Conservation (phyloP, 2,888 invertebrate species). For the Drosophila prolongata region DNA sequence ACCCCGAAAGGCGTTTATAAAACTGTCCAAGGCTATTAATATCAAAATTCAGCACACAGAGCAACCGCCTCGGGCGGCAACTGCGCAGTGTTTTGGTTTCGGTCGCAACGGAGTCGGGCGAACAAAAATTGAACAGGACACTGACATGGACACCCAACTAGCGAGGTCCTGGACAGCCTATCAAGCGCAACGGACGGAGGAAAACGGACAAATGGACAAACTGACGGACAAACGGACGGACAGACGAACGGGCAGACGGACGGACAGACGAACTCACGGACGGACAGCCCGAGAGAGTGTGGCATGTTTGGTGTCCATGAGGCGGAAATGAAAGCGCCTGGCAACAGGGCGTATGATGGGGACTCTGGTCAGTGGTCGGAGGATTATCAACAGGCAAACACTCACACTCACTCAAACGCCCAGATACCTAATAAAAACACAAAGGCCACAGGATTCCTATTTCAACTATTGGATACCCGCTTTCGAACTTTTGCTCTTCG, state of each 20-base stretch:
- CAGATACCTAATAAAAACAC: slow-evolving; percentile 21
- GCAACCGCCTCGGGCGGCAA: slow-evolving; percentile 38
- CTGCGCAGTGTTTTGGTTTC: slow-evolving; percentile 62
- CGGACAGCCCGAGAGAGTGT: slow-evolving; percentile 38
- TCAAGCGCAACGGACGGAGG: slow-evolving; percentile 31
- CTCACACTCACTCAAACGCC: slow-evolving; percentile 12
- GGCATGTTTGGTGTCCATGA: slow-evolving; percentile 80
- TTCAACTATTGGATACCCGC: slow-evolving; percentile 12
- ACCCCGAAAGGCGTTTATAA: slow-evolving; percentile 81
- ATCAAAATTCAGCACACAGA: slow-evolving; percentile 76
- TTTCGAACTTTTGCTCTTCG: background rate
- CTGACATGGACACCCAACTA: slow-evolving; percentile 44
- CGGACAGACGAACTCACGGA: slow-evolving; percentile 2
- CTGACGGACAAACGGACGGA: background rate
- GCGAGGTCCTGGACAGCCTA: slow-evolving; percentile 45
- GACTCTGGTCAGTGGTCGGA: slow-evolving; percentile 48
- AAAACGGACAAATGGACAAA: no score
- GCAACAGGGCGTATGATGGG: slow-evolving; percentile 47
- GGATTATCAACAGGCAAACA: slow-evolving; percentile 75
- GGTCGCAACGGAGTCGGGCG: slow-evolving; percentile 16
- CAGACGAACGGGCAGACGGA: background rate
- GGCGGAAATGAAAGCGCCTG: slow-evolving; percentile 76
- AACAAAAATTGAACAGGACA: slow-evolving; percentile 38
- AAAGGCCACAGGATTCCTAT: slow-evolving; percentile 12
- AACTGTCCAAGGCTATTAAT: slow-evolving; percentile 81